Evolutionary conservation across 2,113 vertebrate species (phyloP).

Genomic region (Oreochromis spilurus): DNA sequence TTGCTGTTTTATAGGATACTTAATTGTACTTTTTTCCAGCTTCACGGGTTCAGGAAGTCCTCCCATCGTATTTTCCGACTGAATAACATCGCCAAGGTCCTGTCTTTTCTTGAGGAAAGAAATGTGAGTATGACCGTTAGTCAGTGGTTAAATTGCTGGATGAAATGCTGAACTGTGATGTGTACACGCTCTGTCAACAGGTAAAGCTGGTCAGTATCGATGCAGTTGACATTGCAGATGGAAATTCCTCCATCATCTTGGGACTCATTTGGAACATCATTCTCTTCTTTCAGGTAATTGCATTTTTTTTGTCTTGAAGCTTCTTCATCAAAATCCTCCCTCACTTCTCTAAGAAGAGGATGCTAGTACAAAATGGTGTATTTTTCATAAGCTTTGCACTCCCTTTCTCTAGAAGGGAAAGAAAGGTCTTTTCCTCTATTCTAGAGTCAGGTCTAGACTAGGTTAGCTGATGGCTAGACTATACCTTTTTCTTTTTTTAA

Average conservation of each 20-base stretch:
- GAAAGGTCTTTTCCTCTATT: not conserved
- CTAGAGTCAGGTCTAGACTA: not conserved
- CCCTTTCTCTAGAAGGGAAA: not conserved
- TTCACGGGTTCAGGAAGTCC: conserved; percentile 89
- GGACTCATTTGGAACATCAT: conserved; percentile 99
- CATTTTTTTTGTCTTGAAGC: not conserved
- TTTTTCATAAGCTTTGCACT: not conserved
- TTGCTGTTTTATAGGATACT: not conserved
- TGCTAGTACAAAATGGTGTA: not conserved
- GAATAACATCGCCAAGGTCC: conserved; percentile 96
- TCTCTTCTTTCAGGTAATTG: conserved; percentile 90
- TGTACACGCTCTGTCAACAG: conserved; percentile 50
- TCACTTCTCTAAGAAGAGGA: not conserved
- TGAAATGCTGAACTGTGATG: not conserved
- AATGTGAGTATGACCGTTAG: conserved; percentile 78
- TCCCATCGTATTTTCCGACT: conserved; percentile 93
- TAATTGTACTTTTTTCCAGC: conserved; percentile 65
- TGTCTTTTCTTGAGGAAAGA: conserved; percentile 91
- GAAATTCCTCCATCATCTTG: conserved; percentile 90
- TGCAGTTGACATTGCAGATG: conserved; percentile 89
- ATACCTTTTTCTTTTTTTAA: not conserved
- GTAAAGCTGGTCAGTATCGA: conserved; percentile 96
- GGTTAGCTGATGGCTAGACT: not conserved
- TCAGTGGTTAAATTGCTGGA: not conserved
- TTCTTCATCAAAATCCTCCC: not conserved